Percentiles rank a stretch among this genome's conserved stretches.
Conservation (phyloP, 2,797 vertebrate species). For the Xenops minutus region DNA sequence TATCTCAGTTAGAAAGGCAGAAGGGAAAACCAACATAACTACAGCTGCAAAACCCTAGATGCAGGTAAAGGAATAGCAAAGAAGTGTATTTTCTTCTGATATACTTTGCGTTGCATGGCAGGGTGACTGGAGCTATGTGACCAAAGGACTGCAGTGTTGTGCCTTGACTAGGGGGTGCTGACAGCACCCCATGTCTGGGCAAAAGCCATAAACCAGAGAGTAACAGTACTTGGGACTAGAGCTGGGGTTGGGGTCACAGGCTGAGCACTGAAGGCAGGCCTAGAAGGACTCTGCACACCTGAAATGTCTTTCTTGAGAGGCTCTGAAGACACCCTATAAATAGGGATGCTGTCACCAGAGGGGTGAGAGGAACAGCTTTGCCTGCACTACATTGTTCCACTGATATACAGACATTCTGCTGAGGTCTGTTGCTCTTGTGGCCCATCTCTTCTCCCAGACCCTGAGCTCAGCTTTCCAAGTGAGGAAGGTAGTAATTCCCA, state of each 20-base stretch:
- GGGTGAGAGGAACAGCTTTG: background rate
- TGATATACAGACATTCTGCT: accelerated
- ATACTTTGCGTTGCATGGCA: background rate
- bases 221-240: background rate
- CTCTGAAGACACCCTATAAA: background rate
- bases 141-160: background rate
- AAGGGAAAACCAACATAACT: background rate
- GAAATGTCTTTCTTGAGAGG: background rate
- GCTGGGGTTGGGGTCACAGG: background rate
- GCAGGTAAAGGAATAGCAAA: background rate
- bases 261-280: background rate
- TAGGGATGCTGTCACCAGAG: background rate
- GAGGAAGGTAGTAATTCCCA: background rate
- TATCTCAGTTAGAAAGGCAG: background rate
- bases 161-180: background rate
- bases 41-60: background rate
- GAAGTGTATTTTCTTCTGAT: background rate
- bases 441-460: background rate
- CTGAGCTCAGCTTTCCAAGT: background rate
- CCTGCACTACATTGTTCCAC: too few relatives aligned
- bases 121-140: background rate
- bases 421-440: background rate
- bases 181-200: background rate
- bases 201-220: background rate
- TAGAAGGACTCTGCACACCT: background rate